Evolutionary conservation across 1,140 invertebrate species (phyloP).

Genomic region (Hycleus phaleratus): DNA sequence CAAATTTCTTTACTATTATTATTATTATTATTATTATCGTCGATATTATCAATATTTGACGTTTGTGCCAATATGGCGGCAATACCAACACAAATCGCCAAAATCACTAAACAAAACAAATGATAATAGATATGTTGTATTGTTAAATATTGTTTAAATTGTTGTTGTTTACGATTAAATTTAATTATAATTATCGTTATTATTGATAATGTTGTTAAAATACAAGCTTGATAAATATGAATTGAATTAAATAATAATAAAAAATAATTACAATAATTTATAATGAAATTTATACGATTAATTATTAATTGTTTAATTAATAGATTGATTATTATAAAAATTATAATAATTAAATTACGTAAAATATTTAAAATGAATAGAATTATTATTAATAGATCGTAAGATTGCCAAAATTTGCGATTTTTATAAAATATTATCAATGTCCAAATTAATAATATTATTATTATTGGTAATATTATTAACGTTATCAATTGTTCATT

Average conservation of each 20-base stretch:
- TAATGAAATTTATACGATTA: background rate
- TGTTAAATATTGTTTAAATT: slow-evolving; percentile 43
- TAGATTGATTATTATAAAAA: slow-evolving; percentile 37
- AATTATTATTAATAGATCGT: slow-evolving; percentile 46
- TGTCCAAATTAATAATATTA: slow-evolving; percentile 39
- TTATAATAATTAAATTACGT: slow-evolving; percentile 39
- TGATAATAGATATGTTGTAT: slow-evolving; percentile 49
- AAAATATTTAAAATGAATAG: slow-evolving; percentile 41
- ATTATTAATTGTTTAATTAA: slow-evolving; percentile 32
- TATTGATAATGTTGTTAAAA: slow-evolving; percentile 45
- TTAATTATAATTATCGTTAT: slow-evolving; percentile 43
- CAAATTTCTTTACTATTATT: slow-evolving; percentile 30
- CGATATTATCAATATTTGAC: slow-evolving; percentile 14
- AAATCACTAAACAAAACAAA: slow-evolving; percentile 45
- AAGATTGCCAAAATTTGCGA: slow-evolving; percentile 42
- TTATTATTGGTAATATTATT: slow-evolving; percentile 40
- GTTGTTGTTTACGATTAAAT: slow-evolving; percentile 44
- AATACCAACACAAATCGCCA: slow-evolving; percentile 45
- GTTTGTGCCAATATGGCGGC: slow-evolving; percentile 41
- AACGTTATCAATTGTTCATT: slow-evolving; percentile 38
- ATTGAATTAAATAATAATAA: slow-evolving; percentile 46
- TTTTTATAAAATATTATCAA: slow-evolving; percentile 44
- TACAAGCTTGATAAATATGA: slow-evolving; percentile 48
- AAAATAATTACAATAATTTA: slow-evolving; percentile 42
- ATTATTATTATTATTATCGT: slow-evolving; percentile 10